These are phyloP conservation scores for Pristis pectinata DNA, from an alignment of 2,797 vertebrate species.

Conservation along the genomic window DNA sequence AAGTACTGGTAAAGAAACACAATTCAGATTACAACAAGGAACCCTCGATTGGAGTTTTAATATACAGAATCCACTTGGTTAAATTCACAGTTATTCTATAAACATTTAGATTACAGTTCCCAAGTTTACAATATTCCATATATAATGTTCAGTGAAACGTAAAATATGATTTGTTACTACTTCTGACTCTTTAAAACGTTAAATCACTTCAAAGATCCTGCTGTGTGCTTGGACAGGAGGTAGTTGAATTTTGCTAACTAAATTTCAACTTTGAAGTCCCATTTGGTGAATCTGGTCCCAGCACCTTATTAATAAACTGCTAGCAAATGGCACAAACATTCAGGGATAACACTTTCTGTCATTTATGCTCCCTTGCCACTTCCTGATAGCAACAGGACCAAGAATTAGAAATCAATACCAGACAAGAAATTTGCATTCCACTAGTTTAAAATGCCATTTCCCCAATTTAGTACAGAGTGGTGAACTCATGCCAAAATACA, in stretches of 20 bases:
- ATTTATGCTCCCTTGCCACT: not conserved
- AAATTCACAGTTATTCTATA: not conserved
- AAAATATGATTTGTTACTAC: not conserved
- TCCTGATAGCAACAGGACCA: not conserved
- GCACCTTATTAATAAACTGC: not conserved
- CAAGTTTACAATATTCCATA: not conserved
- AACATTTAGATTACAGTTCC: not conserved
- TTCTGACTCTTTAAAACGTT: not conserved
- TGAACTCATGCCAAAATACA: not conserved
- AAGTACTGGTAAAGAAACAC: not conserved
- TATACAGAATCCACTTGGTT: not conserved
- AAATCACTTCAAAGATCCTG: not conserved
- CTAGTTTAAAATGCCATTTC: not conserved
- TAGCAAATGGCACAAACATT: not conserved
- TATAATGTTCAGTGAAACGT: not conserved
- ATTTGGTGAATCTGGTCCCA: not conserved
- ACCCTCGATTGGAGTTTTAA: not conserved
- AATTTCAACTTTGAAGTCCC: not conserved
- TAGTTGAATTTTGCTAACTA: not conserved
- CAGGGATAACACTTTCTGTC: not conserved
- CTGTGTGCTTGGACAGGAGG: not conserved
- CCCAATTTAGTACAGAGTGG: not conserved
- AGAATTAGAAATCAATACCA: not conserved
- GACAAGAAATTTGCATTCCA: not conserved
- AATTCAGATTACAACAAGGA: not conserved